Conservation (phyloP, 1,140 invertebrate genomes). For the Tetramorium alpestre region DNA sequence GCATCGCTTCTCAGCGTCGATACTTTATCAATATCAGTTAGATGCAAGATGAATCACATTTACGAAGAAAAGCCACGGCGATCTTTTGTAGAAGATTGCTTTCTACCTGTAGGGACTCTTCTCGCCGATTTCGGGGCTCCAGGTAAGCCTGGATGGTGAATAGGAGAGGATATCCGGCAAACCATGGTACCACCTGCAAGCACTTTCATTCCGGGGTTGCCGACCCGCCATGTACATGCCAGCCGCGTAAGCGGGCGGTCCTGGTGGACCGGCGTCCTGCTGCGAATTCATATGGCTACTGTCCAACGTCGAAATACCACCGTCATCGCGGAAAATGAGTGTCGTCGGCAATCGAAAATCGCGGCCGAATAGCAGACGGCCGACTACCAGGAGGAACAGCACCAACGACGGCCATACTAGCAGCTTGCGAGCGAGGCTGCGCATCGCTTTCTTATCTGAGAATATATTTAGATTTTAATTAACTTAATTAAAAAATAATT, state of each 20-base stretch:
- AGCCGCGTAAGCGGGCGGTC: slow-evolving; percentile 74
- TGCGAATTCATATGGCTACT: background rate
- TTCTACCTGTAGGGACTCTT: slow-evolving; percentile 85
- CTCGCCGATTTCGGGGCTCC: slow-evolving; percentile 87
- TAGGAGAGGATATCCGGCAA: slow-evolving; percentile 87
- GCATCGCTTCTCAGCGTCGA: background rate
- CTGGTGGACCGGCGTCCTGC: slow-evolving; percentile 28
- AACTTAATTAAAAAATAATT: background rate
- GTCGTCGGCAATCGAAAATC: slow-evolving; percentile 69
- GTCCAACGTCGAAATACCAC: slow-evolving; percentile 56
- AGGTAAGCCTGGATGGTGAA: slow-evolving; percentile 80
- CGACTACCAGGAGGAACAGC: slow-evolving; percentile 70
- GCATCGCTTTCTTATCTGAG: slow-evolving; percentile 50
- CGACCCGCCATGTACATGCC: slow-evolving; percentile 86
- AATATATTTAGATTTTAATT: background rate
- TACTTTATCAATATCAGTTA: too few relatives aligned
- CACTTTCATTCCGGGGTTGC: slow-evolving; percentile 86
- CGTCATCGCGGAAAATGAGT: slow-evolving; percentile 74
- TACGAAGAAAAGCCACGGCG: background rate
- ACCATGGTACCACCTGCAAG: slow-evolving; percentile 88
- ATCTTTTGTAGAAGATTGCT: background rate
- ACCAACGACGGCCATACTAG: slow-evolving; percentile 67
- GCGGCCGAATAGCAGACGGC: slow-evolving; percentile 73
- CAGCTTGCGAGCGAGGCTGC: slow-evolving; percentile 66
- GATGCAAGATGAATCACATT: background rate